Percentiles rank a stretch among this genome's conserved stretches.
phyloP scores from a whole-genome alignment of 2,113 vertebrate genomes.

The Plecotus auritus region DNA sequence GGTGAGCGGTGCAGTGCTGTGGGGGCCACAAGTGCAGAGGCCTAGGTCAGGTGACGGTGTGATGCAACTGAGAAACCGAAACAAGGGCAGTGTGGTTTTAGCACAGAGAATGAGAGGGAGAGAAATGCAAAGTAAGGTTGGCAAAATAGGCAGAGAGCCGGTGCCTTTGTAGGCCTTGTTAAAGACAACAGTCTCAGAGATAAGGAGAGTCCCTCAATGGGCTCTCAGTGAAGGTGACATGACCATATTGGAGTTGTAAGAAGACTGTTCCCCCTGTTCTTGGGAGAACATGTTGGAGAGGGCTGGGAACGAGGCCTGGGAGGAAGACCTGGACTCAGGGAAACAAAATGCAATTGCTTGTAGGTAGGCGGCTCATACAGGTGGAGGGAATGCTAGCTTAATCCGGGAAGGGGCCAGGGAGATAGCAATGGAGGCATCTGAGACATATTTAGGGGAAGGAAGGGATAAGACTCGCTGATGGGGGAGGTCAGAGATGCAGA shows the following conservation, averaged over 20 bases:
- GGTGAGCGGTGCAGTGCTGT: accelerated
- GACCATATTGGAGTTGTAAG: background rate
- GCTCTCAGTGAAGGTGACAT: background rate
- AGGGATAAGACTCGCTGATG: background rate
- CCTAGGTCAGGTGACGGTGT: background rate
- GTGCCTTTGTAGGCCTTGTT: background rate
- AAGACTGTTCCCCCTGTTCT: background rate
- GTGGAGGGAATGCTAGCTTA: background rate
- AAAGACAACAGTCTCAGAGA: background rate
- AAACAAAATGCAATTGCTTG: background rate
- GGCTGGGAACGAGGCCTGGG: accelerated
- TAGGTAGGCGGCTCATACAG: background rate
- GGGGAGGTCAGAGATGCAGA: background rate
- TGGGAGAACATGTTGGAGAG: background rate
- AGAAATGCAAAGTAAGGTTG: background rate
- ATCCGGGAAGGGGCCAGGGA: background rate
- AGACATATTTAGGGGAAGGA: background rate
- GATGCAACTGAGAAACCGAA: background rate
- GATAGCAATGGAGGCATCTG: background rate
- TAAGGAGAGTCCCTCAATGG: background rate
- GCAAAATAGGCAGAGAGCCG: background rate
- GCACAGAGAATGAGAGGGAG: background rate
- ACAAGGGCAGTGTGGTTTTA: background rate
- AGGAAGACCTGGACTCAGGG: background rate
- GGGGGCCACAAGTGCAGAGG: accelerated